Percentiles rank a stretch among this genome's conserved stretches.
Conservation (phyloP, 1,140 invertebrate species). For the Callitettix versicolor region DNA sequence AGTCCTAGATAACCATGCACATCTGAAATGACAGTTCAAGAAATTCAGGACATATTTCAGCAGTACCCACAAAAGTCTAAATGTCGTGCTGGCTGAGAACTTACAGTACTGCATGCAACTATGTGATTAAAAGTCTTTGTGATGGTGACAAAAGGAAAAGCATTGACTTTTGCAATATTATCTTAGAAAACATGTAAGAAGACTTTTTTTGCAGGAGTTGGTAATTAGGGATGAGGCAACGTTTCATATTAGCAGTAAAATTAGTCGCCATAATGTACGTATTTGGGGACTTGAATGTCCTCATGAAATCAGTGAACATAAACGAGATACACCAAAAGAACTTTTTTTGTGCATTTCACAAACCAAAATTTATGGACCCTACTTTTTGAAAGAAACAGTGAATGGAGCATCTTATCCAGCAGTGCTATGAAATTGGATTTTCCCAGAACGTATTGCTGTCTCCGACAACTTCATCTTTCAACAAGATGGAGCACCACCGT, state of each 20-base stretch:
- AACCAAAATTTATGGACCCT: conserved; percentile 7
- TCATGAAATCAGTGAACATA: conserved; percentile 7
- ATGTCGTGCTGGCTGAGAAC: conserved; percentile 2
- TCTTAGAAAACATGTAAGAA: too few relatives aligned
- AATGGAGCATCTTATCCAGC: conserved; percentile 5
- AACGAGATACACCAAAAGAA: conserved; percentile 12
- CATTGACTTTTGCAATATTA: conserved; percentile 10
- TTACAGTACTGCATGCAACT: conserved; percentile 2
- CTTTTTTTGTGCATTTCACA: conserved; percentile 1
- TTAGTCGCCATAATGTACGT: conserved; percentile 8
- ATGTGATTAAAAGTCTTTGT: not conserved
- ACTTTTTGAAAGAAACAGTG: conserved; percentile 11
- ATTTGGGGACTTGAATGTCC: conserved; percentile 9
- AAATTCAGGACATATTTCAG: conserved; percentile 8
- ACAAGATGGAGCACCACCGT: too few relatives aligned
- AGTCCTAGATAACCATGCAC: not conserved
- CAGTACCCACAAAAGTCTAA: conserved; percentile 7
- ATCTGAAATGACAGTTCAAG: conserved; percentile 9
- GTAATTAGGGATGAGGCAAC: conserved; percentile 11
- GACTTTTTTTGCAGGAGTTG: not conserved
- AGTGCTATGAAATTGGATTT: too few relatives aligned
- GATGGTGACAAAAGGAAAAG: conserved; percentile 3
- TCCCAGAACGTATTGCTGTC: too few relatives aligned
- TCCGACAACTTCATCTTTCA: too few relatives aligned
- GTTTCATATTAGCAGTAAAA: conserved; percentile 6